These are phyloP conservation scores for Rotaria sp. DNA, from an alignment of 2,888 invertebrate species.

Conservation along the genomic window DNA sequence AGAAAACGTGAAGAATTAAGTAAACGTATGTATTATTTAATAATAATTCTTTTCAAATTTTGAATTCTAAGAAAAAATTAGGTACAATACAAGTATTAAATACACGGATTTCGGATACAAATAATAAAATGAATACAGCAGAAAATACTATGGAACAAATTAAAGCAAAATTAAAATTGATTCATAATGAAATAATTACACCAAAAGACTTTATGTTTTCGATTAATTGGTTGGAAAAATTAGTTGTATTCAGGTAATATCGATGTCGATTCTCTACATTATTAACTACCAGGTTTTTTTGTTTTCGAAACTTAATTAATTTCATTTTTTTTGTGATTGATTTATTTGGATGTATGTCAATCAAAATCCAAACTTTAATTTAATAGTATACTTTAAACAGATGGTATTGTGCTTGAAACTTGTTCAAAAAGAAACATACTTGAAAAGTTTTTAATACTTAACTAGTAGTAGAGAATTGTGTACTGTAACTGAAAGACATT, in stretches of 20 bases:
- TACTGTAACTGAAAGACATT: no score
- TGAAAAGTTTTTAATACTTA: no score
- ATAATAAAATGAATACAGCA: not conserved
- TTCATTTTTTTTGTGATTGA: no score
- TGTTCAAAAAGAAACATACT: no score
- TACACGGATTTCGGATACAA: not conserved
- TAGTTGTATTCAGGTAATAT: not conserved
- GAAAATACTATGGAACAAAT: not conserved
- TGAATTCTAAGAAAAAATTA: not conserved
- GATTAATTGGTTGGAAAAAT: not conserved
- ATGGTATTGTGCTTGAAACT: no score
- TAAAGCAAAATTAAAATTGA: not conserved
- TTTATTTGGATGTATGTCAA: no score
- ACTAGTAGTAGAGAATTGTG: no score
- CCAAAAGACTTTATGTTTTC: constrained; percentile 9
- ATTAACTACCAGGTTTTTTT: no score
- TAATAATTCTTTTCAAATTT: not conserved
- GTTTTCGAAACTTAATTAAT: no score
- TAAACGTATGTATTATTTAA: not conserved
- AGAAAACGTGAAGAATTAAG: constrained; percentile 15
- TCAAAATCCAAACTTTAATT: no score
- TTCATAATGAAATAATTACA: not conserved
- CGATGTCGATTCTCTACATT: no score
- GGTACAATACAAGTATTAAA: constrained; percentile 4
- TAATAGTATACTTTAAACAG: no score